A percentile compares a stretch with the other conserved stretches of the same genome.
These are phyloP conservation scores for Eulacestoma nigropectus DNA, from an alignment of 2,113 vertebrate genomes.

Conservation along the genomic window DNA sequence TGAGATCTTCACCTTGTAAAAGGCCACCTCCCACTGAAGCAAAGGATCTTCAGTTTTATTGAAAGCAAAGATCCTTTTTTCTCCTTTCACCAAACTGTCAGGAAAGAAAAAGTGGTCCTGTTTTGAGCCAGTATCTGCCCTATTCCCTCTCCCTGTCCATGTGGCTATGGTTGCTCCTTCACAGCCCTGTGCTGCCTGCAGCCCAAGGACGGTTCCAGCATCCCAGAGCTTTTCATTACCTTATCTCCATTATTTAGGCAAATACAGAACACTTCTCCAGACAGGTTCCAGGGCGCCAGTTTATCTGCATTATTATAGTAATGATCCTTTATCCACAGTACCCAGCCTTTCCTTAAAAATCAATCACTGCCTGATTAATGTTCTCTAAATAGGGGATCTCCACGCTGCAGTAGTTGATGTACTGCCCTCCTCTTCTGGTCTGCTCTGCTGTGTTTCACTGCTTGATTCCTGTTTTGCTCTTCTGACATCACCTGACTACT, in stretches of 20 bases:
- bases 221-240: constrained; percentile 34
- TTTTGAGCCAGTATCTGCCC: not conserved
- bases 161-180: not conserved
- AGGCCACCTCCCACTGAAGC: not conserved
- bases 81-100: not conserved
- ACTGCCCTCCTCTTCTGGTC: not conserved
- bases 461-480: not conserved
- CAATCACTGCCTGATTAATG: not conserved
- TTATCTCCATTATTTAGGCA: constrained; percentile 29
- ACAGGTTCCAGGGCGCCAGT: constrained; percentile 27
- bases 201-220: not conserved
- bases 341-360: not conserved
- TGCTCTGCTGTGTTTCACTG: not conserved
- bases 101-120: not conserved
- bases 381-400: constrained; percentile 11
- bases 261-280: constrained; percentile 41
- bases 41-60: not conserved
- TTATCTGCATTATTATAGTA: constrained; percentile 53
- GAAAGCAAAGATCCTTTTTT: not conserved
- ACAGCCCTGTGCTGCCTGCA: not conserved
- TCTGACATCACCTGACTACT: not conserved
- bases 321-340: constrained; percentile 13
- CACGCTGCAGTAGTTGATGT: not conserved
- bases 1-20: not conserved
- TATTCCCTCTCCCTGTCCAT: not conserved